Evolutionary conservation across 1,140 invertebrate genomes (phyloP), one percentile per base, ranked within the genome.

Genomic region (Drosophila pandora): DNA sequence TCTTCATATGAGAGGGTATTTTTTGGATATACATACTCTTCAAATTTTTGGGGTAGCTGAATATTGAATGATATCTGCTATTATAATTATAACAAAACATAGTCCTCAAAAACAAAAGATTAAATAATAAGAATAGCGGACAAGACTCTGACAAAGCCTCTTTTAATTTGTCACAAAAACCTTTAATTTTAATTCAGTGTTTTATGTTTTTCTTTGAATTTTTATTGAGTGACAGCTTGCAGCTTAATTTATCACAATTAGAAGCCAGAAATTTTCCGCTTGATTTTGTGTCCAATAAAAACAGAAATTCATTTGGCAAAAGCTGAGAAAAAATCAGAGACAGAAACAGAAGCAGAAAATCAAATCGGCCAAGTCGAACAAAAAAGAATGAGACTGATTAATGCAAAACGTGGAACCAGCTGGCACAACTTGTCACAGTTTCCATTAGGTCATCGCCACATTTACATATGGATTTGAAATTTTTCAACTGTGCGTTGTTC

Each of bases 371-470:
- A 65, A 47, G 2, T 39, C 48, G 9, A 28, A 30, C 32, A 41
- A 22, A 68, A 68, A 68, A 79, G 57, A 68, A 85, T 67, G 59
- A 25, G 70, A 73, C 82, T 87, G 82, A 82, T 85, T 81, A 87
- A 87, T 87, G 70, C 82, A 82, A 82, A 88, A 69, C 55, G 55
- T 64, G 62, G 59, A 79, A 47, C 43, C 43, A 87, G 79, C 85
- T 87, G 82, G 75, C 83, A 72, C 79, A 67, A 79, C 65, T 87
- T 87, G 82, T 83, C 83, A 88, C 79, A 79, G 75, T 72, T 83
- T 82, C 79, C 71, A 87, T 87, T 87, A 87, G 83, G 83, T 88
- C 79, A 87, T 88, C 83, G 72, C 71, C 76, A 41, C 34, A 87
- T 84, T 84, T 84, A 79, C 81, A 77, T 84, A 74, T 61, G 45